Percentiles rank a stretch among this genome's conserved stretches.
These are phyloP conservation scores for Zaprionus gabonicus DNA, from an alignment of 1,140 invertebrate genomes.

Conservation along the genomic window DNA sequence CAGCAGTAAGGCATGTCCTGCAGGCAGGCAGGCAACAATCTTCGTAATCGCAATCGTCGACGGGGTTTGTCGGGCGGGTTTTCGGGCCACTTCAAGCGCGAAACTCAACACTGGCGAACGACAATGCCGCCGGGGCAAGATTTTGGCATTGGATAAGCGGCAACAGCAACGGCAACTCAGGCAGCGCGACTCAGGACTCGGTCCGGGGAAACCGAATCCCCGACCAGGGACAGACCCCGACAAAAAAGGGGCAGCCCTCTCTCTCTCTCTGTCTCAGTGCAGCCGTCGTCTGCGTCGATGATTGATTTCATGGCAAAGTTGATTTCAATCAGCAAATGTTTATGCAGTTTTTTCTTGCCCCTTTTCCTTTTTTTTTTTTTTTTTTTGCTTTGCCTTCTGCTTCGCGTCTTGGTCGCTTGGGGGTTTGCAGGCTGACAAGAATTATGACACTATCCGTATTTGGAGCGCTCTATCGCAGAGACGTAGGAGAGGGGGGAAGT, in stretches of 20 bases:
- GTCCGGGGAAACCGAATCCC: slow-evolving; percentile 3
- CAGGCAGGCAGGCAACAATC: slow-evolving; percentile 60
- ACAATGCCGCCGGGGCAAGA: slow-evolving; percentile 68
- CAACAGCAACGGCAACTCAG: slow-evolving; percentile 15
- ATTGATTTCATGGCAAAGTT: slow-evolving; percentile 84
- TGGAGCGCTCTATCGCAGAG: slow-evolving; percentile 44
- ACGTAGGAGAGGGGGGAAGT: neutral
- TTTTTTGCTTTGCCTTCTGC: neutral
- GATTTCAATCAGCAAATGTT: slow-evolving; percentile 84
- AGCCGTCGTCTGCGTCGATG: slow-evolving; percentile 70
- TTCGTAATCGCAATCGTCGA: slow-evolving; percentile 27
- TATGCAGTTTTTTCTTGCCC: slow-evolving; percentile 72
- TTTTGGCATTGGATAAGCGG: slow-evolving; percentile 69
- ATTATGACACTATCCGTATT: slow-evolving; percentile 82
- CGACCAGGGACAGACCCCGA: slow-evolving; percentile 21
- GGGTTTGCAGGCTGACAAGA: slow-evolving; percentile 77
- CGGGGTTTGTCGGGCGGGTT: slow-evolving; percentile 1
- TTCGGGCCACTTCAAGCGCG: slow-evolving; percentile 76
- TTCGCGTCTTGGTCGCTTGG: slow-evolving; percentile 63
- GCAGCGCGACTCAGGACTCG: slow-evolving; percentile 40
- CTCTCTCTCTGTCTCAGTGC: neutral
- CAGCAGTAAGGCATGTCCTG: neutral
- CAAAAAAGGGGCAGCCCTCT: slow-evolving; percentile 21
- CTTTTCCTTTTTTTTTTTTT: slow-evolving; percentile 17
- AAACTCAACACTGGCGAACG: slow-evolving; percentile 72